Conservation (phyloP, 1,140 invertebrate genomes). For the Calliopsis andreniformis region DNA sequence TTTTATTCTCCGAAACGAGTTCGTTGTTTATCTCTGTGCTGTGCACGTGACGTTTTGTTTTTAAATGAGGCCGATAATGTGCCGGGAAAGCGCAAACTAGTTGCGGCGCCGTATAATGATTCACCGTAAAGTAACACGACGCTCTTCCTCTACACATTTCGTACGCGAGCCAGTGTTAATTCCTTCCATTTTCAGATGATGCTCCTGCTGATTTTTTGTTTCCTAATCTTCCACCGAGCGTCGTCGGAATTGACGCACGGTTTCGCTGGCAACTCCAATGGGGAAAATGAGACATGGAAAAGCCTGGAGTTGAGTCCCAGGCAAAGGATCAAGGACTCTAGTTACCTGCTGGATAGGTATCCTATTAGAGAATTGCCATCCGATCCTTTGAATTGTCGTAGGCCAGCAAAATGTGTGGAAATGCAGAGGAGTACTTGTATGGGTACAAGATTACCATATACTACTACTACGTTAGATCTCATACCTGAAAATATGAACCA, state of each 20-base stretch:
- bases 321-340: conserved; percentile 71
- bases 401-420: conserved; percentile 85
- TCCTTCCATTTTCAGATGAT: conserved; percentile 63
- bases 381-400: conserved; percentile 80
- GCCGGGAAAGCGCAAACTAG: neutral
- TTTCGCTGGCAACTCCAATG: conserved; percentile 58
- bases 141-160: neutral
- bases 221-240: conserved; percentile 35
- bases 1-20: conserved; percentile 1
- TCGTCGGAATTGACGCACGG: conserved; percentile 63
- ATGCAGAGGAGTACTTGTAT: conserved; percentile 86
- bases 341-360: conserved; percentile 70
- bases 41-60: conserved; percentile 55
- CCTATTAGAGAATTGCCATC: conserved; percentile 68
- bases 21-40: conserved; percentile 41
- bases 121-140: neutral
- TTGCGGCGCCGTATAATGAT: neutral
- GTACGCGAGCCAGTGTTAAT: neutral
- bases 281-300: conserved; percentile 71
- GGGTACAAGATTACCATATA: conserved; percentile 89
- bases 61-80: conserved; percentile 5
- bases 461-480: conserved; percentile 88
- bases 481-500: conserved; percentile 86
- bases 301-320: conserved; percentile 61
- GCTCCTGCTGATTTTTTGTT: conserved; percentile 47